Evolutionary conservation across 2,888 invertebrate species (phyloP), one percentile per base, ranked within the genome.

Genomic region (Clostera curtula): DNA sequence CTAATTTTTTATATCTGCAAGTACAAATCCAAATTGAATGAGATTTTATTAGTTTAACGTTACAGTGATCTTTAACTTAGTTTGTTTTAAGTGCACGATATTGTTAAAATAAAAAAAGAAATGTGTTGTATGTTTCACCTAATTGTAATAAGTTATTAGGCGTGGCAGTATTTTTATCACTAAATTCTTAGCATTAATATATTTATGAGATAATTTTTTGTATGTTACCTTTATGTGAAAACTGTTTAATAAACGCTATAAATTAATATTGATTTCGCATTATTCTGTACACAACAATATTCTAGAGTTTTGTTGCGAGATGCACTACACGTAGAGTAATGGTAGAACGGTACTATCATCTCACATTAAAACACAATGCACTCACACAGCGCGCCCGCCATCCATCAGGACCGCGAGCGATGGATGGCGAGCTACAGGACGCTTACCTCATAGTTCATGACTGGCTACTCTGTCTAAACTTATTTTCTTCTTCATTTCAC

Each of bases 11-110:
- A n/a, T n/a, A 15, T 72, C 64, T 77, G 80, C 79, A 74, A 83
- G 82, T 83, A 83, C 82, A 83, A 83, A 82, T 80, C 77, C 75
- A 67, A 80, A 70, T 71, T 76, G 77, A 82, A 77, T 79, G 80
- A 80, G 70, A 77, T 79, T 79, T 74, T 69, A 69, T 73, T n/a
- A 80, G 73, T 74, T 73, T 80, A 75, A 80, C 77, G 69, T 74
- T 71, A 73, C 71, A 73, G 70, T 76, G 75, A 79, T 75, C 68
- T 72, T 76, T 79, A 76, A 77, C 76, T 74, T 74, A 74, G 69
- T 75, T 72, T 71, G 67, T 56, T 66, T 73, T 79, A 77, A 79
- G 77, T 79, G 82, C 82, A 82, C 80, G 82, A 76, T 46, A 77
- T 77, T 80, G 79, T 82, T 79, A 66, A 67, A 77, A 70, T 69